phyloP scores from a whole-genome alignment of 2,113 vertebrate species.

The Bambusicola thoracicus region DNA sequence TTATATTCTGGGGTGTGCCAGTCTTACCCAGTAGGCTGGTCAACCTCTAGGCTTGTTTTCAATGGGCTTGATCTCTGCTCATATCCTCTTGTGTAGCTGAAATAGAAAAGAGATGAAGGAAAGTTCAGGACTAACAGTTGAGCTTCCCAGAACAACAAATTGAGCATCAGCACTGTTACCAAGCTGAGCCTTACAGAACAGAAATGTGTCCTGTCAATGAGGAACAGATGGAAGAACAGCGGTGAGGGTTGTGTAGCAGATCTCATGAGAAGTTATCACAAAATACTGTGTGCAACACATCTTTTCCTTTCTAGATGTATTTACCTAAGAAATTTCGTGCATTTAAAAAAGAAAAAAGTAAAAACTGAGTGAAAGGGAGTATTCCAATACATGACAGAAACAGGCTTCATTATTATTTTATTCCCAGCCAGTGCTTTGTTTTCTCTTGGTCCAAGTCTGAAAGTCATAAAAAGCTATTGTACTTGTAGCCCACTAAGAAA shows the following conservation, averaged over 20 bases:
- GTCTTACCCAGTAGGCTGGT: background rate
- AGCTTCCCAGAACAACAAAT: background rate
- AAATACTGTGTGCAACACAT: fast-evolving
- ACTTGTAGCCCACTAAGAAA: conserved; percentile 14
- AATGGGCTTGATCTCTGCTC: background rate
- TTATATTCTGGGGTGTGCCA: background rate
- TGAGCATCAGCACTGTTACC: background rate
- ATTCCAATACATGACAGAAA: conserved; percentile 44
- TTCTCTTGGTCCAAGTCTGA: conserved; percentile 43
- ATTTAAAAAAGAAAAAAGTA: background rate
- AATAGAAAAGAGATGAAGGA: background rate
- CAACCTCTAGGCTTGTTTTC: background rate
- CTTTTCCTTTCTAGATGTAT: conserved; percentile 16
- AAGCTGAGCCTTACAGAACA: background rate
- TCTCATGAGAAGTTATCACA: background rate
- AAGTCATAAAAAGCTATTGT: conserved; percentile 54
- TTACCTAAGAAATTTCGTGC: conserved; percentile 48
- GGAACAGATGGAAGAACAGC: background rate
- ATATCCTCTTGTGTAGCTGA: background rate
- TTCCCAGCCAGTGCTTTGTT: conserved; percentile 37
- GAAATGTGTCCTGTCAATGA: background rate
- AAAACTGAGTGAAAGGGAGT: conserved; percentile 30
- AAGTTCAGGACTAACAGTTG: background rate
- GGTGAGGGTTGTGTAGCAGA: fast-evolving
- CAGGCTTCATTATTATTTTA: background rate